Evolutionary conservation across 35 echinoderm and acorn worm species (phyloP), one percentile per base, ranked within the genome.

Genomic region (Ophiothrix spiculata): DNA sequence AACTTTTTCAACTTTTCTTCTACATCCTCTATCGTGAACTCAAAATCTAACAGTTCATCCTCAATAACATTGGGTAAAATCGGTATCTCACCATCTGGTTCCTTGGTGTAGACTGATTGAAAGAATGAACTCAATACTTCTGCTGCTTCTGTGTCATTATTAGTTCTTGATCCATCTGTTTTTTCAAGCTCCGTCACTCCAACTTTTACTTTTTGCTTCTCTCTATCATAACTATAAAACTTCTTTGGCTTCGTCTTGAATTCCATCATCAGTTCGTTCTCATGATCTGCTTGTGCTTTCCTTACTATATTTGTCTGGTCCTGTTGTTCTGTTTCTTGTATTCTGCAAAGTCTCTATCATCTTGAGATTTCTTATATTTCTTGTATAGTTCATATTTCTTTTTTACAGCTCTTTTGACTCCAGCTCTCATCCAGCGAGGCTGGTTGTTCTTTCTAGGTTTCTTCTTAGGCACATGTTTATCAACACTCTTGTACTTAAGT

Each of bases 171-270:
- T 39, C 89, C 89, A 86, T 91, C 76, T 28, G 21, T 8, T 64
- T 78, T 86, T 10, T 40, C 35, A 23, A 91, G 49, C 1, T 40
- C 14, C 0, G 82, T 19, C 1, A 91, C 40, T 38, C 76, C 77
- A 28, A 79, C 83, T 86, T 80, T 86, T 2, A 56, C 56, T 37
- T 86, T 86, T 74, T 86, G 46, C 35, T 79, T 91, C 0, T 36
- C 40, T 80, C 83, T 85, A 0, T 75, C 83, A 74, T 91, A 91
- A 28, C 40, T 69, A 49, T 56, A 91, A 36, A 91, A 86, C 12
- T 31, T 29, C 40, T 91, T 91, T 0, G 89, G 83, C 6, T 91
- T 86, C 33, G 42, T 2, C 78, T 91, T 91, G 28, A 91, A 49
- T 29, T 69, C 75, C 11, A 38, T 76, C 28, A 82, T 75, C 0